Evolutionary conservation across 1,140 invertebrate species (phyloP), one percentile per base, ranked within the genome.

Genomic region (Lithobius niger): DNA sequence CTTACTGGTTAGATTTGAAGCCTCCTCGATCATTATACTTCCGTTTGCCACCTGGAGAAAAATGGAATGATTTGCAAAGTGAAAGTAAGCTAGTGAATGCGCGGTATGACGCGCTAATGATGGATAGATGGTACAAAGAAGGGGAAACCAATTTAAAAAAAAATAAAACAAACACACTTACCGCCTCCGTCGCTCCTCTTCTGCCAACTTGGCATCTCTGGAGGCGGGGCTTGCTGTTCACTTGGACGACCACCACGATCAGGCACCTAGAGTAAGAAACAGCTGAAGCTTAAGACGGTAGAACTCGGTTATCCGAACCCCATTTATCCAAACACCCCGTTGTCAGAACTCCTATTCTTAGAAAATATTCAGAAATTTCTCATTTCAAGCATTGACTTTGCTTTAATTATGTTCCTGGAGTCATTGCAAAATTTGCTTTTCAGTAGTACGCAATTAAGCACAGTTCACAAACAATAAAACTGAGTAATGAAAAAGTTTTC

Each of bases 171-270:
- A 36, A 36, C 31, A 10, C n/a, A 10, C 31, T 36, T 10, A 36
- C 10, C 10, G 27, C 36, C 45, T 36, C 45, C 54, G 62, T 48
- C 51, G 36, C 26, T 59, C 57, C 80, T 70, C 60, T 89, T 84
- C 64, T 86, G 80, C 85, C 90, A 96, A 1, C 85, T 82, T 10
- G 93, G 92, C 89, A 96, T 95, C 75, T 96, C 93, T 13, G 89
- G 89, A 3, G 91, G 89, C 1, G 93, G 93, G 2, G 88, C 81
- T 58, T 89, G 83, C 64, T 88, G 81, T 65, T 96, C 91, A 64
- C 80, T 80, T 1, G 91, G 82, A 58, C 92, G 71, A 2, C 93
- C 93, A 49, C 93, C 93, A 65, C 93, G 75, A 69, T 97, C 75
- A 27, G 75, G 74, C 0, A 77, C 75, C 52, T 61, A 28, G n/a